Percentiles rank a stretch among this genome's conserved stretches.
Evolutionary conservation across 2,888 invertebrate species (phyloP).

Genomic region (Coremacera marginata): DNA sequence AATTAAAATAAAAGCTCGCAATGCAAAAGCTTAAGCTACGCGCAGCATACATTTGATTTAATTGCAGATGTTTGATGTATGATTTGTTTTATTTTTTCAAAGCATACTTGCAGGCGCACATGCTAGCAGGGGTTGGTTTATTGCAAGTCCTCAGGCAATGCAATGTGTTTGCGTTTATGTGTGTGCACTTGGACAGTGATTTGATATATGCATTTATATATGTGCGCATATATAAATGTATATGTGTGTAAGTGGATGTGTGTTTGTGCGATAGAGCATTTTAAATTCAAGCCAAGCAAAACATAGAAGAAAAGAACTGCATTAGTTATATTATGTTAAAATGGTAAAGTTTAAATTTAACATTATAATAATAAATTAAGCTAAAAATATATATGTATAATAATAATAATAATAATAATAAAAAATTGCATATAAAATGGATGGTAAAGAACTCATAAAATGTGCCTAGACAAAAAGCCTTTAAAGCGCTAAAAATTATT

Average conservation of each 20-base stretch:
- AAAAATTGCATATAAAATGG: constrained; percentile 40
- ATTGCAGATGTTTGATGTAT: background rate
- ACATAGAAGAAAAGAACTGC: constrained; percentile 66
- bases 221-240: background rate
- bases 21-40: constrained; percentile 16
- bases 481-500: constrained; percentile 11
- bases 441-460: background rate
- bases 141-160: constrained; percentile 29
- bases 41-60: constrained; percentile 18
- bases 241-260: background rate
- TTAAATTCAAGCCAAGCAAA: constrained; percentile 61
- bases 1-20: constrained; percentile 15
- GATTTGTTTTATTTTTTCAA: constrained; percentile 5
- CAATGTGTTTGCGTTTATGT: constrained; percentile 18
- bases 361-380: constrained; percentile 18
- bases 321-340: constrained; percentile 61
- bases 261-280: constrained; percentile 7
- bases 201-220: background rate
- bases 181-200: background rate
- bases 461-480: background rate
- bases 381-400: constrained; percentile 20
- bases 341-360: constrained; percentile 32
- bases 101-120: constrained; percentile 36
- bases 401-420: constrained; percentile 17
- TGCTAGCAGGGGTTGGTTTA: constrained; percentile 23